phyloP scores from a whole-genome alignment of 2,113 vertebrate species.

The Ophiodon elongatus region DNA sequence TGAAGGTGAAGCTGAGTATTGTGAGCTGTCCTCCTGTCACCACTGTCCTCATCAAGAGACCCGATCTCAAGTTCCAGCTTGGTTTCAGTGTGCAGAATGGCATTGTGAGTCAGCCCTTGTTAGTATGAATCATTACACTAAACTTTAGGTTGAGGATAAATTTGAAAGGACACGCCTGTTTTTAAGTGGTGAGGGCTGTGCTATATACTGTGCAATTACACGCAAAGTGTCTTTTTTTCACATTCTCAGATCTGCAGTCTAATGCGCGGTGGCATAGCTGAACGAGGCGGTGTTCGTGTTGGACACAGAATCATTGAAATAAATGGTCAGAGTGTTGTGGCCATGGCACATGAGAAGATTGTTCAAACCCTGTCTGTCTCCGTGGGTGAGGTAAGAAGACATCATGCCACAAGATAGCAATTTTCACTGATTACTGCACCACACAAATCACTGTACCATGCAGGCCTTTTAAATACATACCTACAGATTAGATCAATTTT shows the following conservation, averaged over 20 bases:
- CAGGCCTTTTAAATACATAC: constrained; percentile 23
- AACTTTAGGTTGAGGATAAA: constrained; percentile 5
- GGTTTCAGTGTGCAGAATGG: constrained; percentile 99
- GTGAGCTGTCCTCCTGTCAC: constrained; percentile 98
- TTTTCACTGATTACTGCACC: constrained; percentile 48
- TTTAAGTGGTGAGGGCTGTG: not conserved
- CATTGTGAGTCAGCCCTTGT: constrained; percentile 89
- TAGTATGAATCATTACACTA: not conserved
- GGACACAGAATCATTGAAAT: constrained; percentile 99
- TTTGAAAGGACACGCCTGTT: not conserved
- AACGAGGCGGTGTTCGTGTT: constrained; percentile 95
- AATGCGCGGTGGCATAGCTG: constrained; percentile 97
- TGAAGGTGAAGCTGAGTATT: constrained; percentile 94
- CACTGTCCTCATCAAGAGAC: constrained; percentile 96
- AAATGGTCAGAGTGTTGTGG: constrained; percentile 98
- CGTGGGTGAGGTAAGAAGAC: constrained; percentile 92
- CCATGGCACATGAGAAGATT: constrained; percentile 98
- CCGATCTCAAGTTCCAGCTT: constrained; percentile 97
- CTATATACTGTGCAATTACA: not conserved
- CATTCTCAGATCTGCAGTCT: constrained; percentile 94
- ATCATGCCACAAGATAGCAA: constrained; percentile 45
- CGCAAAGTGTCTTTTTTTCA: not conserved
- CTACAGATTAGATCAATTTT: not conserved
- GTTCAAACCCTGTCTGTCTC: constrained; percentile 97
- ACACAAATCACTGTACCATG: constrained; percentile 20